phyloP scores from a whole-genome alignment of 2,888 invertebrate genomes.

The Polyommatus iphigenia region DNA sequence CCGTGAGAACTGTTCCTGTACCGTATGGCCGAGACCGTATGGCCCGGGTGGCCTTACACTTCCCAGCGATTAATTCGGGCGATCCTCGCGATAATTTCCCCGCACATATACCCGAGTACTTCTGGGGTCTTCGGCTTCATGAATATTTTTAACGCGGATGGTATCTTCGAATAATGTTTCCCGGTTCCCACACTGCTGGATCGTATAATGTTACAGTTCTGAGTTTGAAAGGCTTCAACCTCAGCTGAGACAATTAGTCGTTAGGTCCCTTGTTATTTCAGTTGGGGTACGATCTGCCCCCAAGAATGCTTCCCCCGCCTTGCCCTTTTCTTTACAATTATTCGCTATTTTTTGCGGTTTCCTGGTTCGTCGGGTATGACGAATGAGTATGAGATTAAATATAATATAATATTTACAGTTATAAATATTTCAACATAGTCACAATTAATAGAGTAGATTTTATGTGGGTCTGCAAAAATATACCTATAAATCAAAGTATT shows the following conservation, averaged over 20 bases:
- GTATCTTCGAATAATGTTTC: not conserved
- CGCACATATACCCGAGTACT: constrained; percentile 67
- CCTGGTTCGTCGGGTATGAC: constrained; percentile 73
- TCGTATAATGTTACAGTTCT: constrained; percentile 28
- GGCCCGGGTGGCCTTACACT: constrained; percentile 45
- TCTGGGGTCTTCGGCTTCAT: constrained; percentile 41
- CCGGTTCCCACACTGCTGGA: constrained; percentile 22
- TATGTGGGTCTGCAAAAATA: not conserved
- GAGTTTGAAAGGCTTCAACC: constrained; percentile 30
- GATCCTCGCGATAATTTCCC: constrained; percentile 69
- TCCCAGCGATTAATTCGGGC: constrained; percentile 75
- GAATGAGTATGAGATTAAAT: constrained; percentile 59
- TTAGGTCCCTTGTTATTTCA: constrained; percentile 35
- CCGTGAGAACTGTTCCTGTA: constrained; percentile 45
- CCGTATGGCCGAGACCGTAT: constrained; percentile 59
- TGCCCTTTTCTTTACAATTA: constrained; percentile 60
- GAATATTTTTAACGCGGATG: constrained; percentile 23
- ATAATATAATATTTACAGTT: constrained; percentile 42
- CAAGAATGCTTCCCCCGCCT: constrained; percentile 44
- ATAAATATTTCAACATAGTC: not conserved
- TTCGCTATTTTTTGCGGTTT: constrained; percentile 77
- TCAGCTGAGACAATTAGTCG: constrained; percentile 23
- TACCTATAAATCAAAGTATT: not conserved
- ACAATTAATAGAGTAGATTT: no score
- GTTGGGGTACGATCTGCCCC: constrained; percentile 35